Base-by-base conservation (phyloP, 2,888 invertebrate species). In the Rambutsinella grinnellia region DNA sequence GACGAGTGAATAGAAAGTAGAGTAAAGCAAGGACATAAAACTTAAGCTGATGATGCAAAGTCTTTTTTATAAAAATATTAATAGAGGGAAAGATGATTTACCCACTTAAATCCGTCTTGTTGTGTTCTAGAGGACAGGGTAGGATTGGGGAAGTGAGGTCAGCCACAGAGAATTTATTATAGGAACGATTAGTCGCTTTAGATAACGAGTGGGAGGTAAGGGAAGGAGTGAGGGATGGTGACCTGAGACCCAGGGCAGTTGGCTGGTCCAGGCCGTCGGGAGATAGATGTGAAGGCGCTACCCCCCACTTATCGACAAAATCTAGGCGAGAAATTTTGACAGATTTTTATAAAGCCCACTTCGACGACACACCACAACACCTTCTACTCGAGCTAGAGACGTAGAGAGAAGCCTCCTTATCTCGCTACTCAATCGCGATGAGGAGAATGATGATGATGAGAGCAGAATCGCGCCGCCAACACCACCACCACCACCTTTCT, bases 281-380 rank as follows among this genome's bases (percentile, higher is more conserved):
- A 81, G 82, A 83, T 46, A 83, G 68, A 54, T 79, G 81, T 76
- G 82, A 81, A 92, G 95, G 95, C 92, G 95, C 95, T 90, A 95
- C 94, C 93, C 95, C 95, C 95, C 95, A 95, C 94, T 94, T 94
- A 91, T 95, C 95, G 90, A 94, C 92, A 91, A 95, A 94, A 92
- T 95, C 95, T 93, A 95, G 93, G 91, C 94, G 95, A 92, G 95
- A 94, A 96, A 95, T 95, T 93, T 93, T 94, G 93, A 91, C 91
- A 91, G 90, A 88, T 89, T 83, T 72, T 72, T 51, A 66, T 61
- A 26, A 46, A 66, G 70, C 76, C 65, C 66, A 68, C 69, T 62
- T 62, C 66, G 53, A 61, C 70, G 69, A 67, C 63, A 47, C 62
- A 63, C 69, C 76, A 70, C 76, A 60, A 66, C 74, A 66, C 47